Conservation (phyloP, 2,797 vertebrate genomes). For the Acipenser ruthenus region DNA sequence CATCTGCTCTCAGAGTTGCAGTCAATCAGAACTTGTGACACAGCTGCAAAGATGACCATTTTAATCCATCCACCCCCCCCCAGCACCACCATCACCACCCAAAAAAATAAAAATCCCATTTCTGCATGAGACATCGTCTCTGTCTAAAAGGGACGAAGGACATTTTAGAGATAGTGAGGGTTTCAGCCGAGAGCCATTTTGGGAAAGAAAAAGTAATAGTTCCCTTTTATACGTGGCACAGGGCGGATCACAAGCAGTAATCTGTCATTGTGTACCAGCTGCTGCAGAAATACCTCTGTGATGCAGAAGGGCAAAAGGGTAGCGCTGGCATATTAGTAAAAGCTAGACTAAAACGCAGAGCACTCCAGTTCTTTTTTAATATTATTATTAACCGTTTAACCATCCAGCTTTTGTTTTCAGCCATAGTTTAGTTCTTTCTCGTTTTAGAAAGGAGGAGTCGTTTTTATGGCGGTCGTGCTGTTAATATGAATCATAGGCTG, state of each 20-base stretch:
- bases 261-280: slow-evolving; percentile 40
- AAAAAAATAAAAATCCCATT: slow-evolving; percentile 38
- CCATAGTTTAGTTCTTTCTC: slow-evolving; percentile 2
- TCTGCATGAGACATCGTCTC: slow-evolving; percentile 37
- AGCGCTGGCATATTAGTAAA: slow-evolving; percentile 59
- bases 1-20: slow-evolving; percentile 24
- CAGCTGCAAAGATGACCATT: slow-evolving; percentile 41
- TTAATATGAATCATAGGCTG: neutral
- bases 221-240: slow-evolving; percentile 56
- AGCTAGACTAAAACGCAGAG: slow-evolving; percentile 35
- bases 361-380: slow-evolving; percentile 32
- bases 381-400: slow-evolving; percentile 40
- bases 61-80: slow-evolving; percentile 15
- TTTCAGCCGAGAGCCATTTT: slow-evolving; percentile 70
- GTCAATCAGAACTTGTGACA: slow-evolving; percentile 35
- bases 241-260: slow-evolving; percentile 55
- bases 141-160: slow-evolving; percentile 45
- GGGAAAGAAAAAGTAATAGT: slow-evolving; percentile 42
- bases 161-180: slow-evolving; percentile 43
- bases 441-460: no score
- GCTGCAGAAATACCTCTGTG: slow-evolving; percentile 40
- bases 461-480: no score
- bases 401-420: slow-evolving; percentile 28
- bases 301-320: slow-evolving; percentile 38
- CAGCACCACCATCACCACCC: neutral